Conservation (phyloP, 2,113 vertebrate genomes). For the Protobothrops mucrosquamatus region DNA sequence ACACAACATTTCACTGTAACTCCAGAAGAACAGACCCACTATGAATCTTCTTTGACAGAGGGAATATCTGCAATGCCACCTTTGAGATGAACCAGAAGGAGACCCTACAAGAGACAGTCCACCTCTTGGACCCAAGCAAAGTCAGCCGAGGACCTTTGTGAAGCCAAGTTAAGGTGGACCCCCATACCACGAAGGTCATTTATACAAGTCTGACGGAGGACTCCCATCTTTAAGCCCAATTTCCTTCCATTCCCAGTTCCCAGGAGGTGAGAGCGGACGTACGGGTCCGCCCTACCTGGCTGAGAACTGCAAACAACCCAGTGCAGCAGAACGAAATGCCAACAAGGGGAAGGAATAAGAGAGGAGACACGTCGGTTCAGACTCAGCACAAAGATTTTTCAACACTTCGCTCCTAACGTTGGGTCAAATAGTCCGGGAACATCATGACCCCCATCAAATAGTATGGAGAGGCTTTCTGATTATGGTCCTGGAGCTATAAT, state of each 20-base stretch:
- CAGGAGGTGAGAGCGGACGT: not conserved
- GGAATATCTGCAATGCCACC: not conserved
- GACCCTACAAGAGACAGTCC: not conserved
- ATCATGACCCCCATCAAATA: not conserved
- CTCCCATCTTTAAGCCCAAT: not conserved
- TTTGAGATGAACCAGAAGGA: not conserved
- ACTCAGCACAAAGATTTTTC: not conserved
- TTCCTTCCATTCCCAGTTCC: not conserved
- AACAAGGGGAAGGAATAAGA: not conserved
- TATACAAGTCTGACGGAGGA: not conserved
- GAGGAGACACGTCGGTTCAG: not conserved
- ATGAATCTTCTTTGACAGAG: not conserved
- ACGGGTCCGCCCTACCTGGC: not conserved
- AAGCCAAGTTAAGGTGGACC: no score
- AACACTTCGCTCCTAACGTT: not conserved
- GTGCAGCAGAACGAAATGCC: not conserved
- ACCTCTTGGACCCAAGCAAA: not conserved
- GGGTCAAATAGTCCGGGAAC: not conserved
- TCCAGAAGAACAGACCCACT: not conserved
- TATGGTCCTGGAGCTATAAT: not conserved
- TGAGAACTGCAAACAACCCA: not conserved
- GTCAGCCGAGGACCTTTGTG: not conserved
- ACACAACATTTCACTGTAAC: not conserved
- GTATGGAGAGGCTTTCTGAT: not conserved
- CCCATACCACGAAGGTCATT: no score